phyloP scores from a whole-genome alignment of 2,797 vertebrate genomes.

The Clarias fuscus region DNA sequence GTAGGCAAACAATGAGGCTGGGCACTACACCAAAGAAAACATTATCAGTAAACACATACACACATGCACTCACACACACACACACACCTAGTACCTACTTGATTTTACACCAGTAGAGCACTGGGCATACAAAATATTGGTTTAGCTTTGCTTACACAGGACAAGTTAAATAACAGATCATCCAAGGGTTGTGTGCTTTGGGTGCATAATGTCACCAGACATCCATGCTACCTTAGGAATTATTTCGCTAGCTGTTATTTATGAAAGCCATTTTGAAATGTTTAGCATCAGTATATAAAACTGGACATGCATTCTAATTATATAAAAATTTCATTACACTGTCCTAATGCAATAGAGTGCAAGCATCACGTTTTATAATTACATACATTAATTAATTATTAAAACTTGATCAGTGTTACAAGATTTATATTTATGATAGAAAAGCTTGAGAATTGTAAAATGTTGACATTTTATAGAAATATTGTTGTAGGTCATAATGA shows the following conservation, averaged over 20 bases:
- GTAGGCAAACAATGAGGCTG: conserved; percentile 12
- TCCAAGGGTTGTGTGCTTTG: neutral
- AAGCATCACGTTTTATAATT: neutral
- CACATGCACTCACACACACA: neutral
- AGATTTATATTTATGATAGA: neutral
- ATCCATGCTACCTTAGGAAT: neutral
- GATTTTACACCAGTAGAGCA: neutral
- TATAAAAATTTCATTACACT: neutral
- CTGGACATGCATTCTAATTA: neutral
- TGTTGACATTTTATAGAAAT: neutral
- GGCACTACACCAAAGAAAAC: conserved; percentile 18
- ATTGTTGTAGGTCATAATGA: neutral
- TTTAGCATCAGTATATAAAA: neutral
- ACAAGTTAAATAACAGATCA: neutral
- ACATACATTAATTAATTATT: neutral
- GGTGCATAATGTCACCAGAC: neutral
- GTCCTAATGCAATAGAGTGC: neutral
- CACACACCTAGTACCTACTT: neutral
- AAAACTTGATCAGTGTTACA: neutral
- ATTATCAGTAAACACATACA: conserved; percentile 17
- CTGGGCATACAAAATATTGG: conserved; percentile 16
- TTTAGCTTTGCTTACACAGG: neutral
- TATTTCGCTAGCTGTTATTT: neutral
- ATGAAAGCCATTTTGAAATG: neutral
- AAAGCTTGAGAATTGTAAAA: neutral